Conservation (phyloP, 2,888 invertebrate genomes). For the Acanthopleura granulata region DNA sequence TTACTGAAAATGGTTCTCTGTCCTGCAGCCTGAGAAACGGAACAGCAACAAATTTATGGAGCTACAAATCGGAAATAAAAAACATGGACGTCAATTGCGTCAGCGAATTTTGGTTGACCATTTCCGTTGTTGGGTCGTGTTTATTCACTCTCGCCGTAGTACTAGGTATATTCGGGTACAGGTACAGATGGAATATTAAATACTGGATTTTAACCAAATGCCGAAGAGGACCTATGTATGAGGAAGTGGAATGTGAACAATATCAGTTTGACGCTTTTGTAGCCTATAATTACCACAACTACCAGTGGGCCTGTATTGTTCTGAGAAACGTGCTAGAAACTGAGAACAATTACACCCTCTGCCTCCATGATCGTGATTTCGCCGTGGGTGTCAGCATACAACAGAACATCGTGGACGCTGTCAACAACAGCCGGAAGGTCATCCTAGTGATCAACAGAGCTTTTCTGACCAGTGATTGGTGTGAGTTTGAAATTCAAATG, state of each 20-base stretch:
- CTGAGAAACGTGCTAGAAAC: background rate
- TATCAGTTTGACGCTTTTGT: constrained; percentile 3
- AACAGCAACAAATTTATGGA: background rate
- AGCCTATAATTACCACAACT: constrained; percentile 8
- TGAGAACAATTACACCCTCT: background rate
- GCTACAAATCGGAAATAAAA: background rate
- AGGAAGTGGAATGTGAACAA: background rate
- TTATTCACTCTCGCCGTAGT: background rate
- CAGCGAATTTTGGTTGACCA: background rate
- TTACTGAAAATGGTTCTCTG: background rate
- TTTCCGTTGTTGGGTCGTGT: background rate
- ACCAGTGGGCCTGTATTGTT: constrained; percentile 10
- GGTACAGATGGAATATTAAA: constrained; percentile 4
- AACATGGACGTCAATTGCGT: background rate
- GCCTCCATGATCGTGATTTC: constrained; percentile 15
- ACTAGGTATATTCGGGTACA: background rate
- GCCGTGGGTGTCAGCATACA: constrained; percentile 2
- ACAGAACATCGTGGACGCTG: background rate
- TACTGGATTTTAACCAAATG: constrained; percentile 1
- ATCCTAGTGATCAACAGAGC: background rate
- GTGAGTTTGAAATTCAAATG: constrained; percentile 10
- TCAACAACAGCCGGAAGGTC: background rate
- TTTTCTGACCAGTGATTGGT: background rate
- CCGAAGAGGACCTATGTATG: background rate
- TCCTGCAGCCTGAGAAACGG: background rate